Conservation (phyloP, 2,888 invertebrate species). For the Dasysyrphus tricinctus region DNA sequence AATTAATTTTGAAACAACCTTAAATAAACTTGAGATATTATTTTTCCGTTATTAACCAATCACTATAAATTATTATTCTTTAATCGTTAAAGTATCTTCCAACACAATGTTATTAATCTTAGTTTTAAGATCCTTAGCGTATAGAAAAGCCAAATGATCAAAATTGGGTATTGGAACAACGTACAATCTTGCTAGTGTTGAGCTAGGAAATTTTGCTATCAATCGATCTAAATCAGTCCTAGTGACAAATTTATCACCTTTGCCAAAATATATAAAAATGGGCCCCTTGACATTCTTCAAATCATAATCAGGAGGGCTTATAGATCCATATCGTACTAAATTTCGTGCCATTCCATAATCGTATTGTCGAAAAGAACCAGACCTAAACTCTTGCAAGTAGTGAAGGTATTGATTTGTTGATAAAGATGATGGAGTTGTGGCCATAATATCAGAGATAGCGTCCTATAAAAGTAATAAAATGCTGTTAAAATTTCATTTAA, state of each 20-base stretch:
- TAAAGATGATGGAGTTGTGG: slow-evolving; percentile 65
- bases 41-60: too few species aligned
- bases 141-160: slow-evolving; percentile 14
- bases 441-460: slow-evolving; percentile 4
- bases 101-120: neutral
- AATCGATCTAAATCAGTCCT: slow-evolving; percentile 84
- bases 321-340: slow-evolving; percentile 80
- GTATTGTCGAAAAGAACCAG: slow-evolving; percentile 77
- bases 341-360: slow-evolving; percentile 80
- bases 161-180: neutral
- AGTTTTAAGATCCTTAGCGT: neutral
- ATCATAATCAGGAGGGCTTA: slow-evolving; percentile 83
- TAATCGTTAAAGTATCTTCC: too few species aligned
- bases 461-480: neutral
- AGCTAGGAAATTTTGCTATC: slow-evolving; percentile 80
- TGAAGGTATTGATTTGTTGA: slow-evolving; percentile 78
- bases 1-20: too few species aligned
- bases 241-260: slow-evolving; percentile 86
- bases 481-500: neutral
- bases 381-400: slow-evolving; percentile 77
- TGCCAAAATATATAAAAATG: slow-evolving; percentile 84
- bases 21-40: too few species aligned
- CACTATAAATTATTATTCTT: too few species aligned
- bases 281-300: slow-evolving; percentile 83
- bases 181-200: neutral